Evolutionary conservation across 2,797 vertebrate species (phyloP), one percentile per base, ranked within the genome.

Genomic region (Craterocephalus amniculus): DNA sequence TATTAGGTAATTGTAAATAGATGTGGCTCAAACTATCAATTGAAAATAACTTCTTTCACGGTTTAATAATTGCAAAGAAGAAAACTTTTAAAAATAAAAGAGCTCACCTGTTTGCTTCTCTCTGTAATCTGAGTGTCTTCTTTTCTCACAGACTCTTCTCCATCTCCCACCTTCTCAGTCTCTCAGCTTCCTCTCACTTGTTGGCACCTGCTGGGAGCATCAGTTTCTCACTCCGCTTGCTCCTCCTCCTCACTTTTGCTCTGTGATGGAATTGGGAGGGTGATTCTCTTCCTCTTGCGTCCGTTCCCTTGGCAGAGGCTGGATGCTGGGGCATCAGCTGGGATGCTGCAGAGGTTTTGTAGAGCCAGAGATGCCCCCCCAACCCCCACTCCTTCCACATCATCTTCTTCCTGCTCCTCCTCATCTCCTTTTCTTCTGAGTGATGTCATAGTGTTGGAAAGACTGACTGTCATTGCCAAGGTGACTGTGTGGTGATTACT

Each of bases 191-290:
- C 71, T 81, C 88, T 93, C 86, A 93, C 87, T 93, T 92, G 90
- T 89, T 88, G 90, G 90, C 91, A 94, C 93, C 93, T 94, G 92
- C 90, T 87, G 80, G 71, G 89, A 93, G 92, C 92, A 91, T 93
- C 93, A 83, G 89, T 88, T 78, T 90, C 90, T 91, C 91, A 73
- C 89, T 86, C 63, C 1, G 65, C 78, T 79, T 72, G 65, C 92
- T 90, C 88, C 92, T 88, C 92, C 87, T 87, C 70, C 57, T 72
- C n/a, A 48, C 66, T 74, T 68, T 55, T 29, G 55, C 79, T 63
- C 75, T 67, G 70, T 79, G 84, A 82, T 81, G 83, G 81, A 85
- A 90, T 74, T 83, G 84, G 84, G 86, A 74, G 69, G 83, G 87
- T 72, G 84, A 65, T 66, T 81, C 75, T 82, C 74, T 54, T 77